Evolutionary conservation across 2,888 invertebrate genomes (phyloP).

Genomic region (Trachelus stipa): DNA sequence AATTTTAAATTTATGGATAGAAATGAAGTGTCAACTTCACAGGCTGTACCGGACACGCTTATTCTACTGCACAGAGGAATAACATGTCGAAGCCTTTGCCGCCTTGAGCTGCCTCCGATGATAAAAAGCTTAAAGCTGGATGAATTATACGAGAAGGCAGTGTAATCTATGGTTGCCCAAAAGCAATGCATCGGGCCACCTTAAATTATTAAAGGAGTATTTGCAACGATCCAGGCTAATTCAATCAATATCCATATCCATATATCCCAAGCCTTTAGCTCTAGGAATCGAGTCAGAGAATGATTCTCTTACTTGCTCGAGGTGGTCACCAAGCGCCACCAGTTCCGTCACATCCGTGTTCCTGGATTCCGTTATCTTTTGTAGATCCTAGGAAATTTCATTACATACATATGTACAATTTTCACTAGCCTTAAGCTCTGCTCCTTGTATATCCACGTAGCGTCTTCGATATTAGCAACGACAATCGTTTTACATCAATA

Average conservation of each 20-base stretch:
- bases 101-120: conserved; percentile 19
- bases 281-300: conserved; percentile 23
- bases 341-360: conserved; percentile 80
- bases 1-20: neutral
- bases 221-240: conserved; percentile 18
- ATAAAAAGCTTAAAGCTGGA: conserved; percentile 21
- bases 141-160: conserved; percentile 20
- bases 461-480: neutral
- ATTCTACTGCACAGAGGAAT: conserved; percentile 11
- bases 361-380: conserved; percentile 79
- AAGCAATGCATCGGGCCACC: conserved; percentile 24
- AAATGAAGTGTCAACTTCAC: neutral
- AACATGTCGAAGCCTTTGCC: conserved; percentile 20
- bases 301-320: conserved; percentile 82
- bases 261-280: conserved; percentile 21
- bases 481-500: neutral
- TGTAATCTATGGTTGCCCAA: conserved; percentile 21
- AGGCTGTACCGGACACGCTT: conserved; percentile 6
- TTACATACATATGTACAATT: conserved; percentile 18
- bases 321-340: conserved; percentile 80
- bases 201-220: conserved; percentile 13
- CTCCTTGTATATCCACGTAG: neutral
- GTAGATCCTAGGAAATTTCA: conserved; percentile 76
- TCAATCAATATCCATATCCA: conserved; percentile 16
- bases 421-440: neutral